Conservation (phyloP, 1,140 invertebrate genomes). For the Orius insidiosus region DNA sequence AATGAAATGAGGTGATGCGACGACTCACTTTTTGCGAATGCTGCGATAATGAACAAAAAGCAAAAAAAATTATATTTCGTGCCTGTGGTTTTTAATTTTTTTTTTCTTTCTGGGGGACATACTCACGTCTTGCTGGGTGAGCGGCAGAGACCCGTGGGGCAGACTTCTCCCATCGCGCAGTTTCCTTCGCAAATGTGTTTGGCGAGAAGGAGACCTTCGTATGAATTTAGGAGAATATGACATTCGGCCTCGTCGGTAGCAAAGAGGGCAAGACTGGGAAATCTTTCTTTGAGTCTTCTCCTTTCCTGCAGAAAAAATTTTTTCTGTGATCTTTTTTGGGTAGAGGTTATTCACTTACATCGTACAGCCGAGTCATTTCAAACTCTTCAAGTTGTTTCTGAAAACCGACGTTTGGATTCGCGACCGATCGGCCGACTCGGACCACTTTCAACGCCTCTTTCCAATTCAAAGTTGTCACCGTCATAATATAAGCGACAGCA, state of each 20-base stretch:
- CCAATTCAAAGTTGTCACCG: conserved; percentile 75
- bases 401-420: conserved; percentile 91
- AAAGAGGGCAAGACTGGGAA: conserved; percentile 54
- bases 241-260: conserved; percentile 60
- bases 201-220: conserved; percentile 57
- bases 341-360: no score
- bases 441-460: conserved; percentile 86
- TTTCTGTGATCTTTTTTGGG: no score
- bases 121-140: conserved; percentile 32
- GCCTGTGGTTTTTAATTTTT: not conserved
- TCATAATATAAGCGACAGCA: conserved; percentile 89
- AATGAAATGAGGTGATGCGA: not conserved
- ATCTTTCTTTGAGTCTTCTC: conserved; percentile 61
- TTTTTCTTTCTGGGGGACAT: not conserved
- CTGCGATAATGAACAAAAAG: not conserved
- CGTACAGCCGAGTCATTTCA: conserved; percentile 58
- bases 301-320: conserved; percentile 44
- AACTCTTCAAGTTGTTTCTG: conserved; percentile 86
- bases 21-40: no score
- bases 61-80: not conserved
- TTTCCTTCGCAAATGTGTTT: conserved; percentile 69
- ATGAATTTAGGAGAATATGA: conserved; percentile 53
- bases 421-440: conserved; percentile 69
- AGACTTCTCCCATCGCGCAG: conserved; percentile 63
- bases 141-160: conserved; percentile 55